A percentile compares a stretch with the other conserved stretches of the same genome.
phyloP scores from a whole-genome alignment of 64 coral and sea anemone species.

The Platygyra sinensis region DNA sequence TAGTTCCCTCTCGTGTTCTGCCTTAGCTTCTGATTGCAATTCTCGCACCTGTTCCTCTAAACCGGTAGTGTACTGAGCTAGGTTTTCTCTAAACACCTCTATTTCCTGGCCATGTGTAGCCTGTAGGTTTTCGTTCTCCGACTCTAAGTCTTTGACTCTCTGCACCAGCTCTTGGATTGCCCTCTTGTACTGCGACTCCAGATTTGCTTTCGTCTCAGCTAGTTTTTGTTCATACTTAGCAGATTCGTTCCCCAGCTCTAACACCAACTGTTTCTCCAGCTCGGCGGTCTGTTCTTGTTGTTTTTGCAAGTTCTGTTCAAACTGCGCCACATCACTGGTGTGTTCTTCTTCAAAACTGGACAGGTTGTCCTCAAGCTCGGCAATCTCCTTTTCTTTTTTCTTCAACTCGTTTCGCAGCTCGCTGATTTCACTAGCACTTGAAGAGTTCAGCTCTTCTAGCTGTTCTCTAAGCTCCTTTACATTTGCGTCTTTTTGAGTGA shows the following conservation, averaged over 20 bases:
- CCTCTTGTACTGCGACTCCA: slow-evolving; percentile 13
- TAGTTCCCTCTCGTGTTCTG: slow-evolving; percentile 44
- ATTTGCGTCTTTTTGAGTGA: slow-evolving; percentile 53
- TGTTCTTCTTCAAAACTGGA: slow-evolving; percentile 96
- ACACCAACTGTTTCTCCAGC: slow-evolving; percentile 79
- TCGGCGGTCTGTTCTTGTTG: slow-evolving; percentile 84
- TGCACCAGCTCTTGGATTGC: slow-evolving; percentile 42
- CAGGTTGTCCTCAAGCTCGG: slow-evolving; percentile 86
- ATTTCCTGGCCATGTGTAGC: slow-evolving; percentile 75
- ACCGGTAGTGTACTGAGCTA: slow-evolving; percentile 59
- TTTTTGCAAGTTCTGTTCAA: slow-evolving; percentile 61
- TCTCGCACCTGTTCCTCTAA: slow-evolving; percentile 76
- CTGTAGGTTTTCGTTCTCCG: slow-evolving; percentile 46
- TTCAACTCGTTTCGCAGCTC: slow-evolving; percentile 58
- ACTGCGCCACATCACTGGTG: slow-evolving; percentile 66
- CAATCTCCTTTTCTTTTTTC: slow-evolving; percentile 72
- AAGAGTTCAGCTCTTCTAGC: slow-evolving; percentile 49
- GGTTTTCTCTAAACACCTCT: slow-evolving; percentile 61
- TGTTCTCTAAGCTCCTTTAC: slow-evolving; percentile 43
- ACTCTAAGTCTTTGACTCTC: slow-evolving; percentile 43
- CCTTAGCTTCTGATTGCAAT: slow-evolving; percentile 50
- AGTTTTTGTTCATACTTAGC: slow-evolving; percentile 64
- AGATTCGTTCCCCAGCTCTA: slow-evolving; percentile 80
- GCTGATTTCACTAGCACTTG: slow-evolving; percentile 48
- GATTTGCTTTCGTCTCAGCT: slow-evolving; percentile 28